Base-by-base conservation (phyloP, 2,888 invertebrate genomes). In the Neocrepidodera transversa region DNA sequence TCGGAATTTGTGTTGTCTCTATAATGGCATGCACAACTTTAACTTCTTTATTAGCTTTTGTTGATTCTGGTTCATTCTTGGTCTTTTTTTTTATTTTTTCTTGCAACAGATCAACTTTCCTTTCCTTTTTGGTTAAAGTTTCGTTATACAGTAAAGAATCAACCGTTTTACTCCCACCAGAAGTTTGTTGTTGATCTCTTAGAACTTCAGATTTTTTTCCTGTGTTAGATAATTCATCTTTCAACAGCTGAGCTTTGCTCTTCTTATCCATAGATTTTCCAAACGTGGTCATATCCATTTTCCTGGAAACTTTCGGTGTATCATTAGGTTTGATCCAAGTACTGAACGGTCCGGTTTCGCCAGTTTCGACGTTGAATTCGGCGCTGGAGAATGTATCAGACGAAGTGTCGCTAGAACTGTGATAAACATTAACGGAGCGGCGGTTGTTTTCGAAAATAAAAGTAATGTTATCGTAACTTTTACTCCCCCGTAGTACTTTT, bases 391-490 rank as follows among this genome's bases (percentile, higher is more conserved):
- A 64, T 11, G 63, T 62, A 6, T 51, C 58, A 38, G 63, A 63
- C 8, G 56, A 56, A 4, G 49, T 18, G 30, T 36, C 49, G 30
- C 55, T 54, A 23, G 20, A 13, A 16, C 38, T 51, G 14, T 30
- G 14, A 8, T 42, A 40, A 14, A 51, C 28, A 8, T 42, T 51
- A 11, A 51, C 18, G 1, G 14, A 1, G 10, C 35, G 20, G 10
- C 13, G 11, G 8, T 49, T 14, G 1, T 30, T 40, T 4, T 62
- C 40, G 50, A 72, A 73, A 2, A 49, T 58, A 55, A 73, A 72
- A 10, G 47, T 60, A 17, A 73, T 72, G 56, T 72, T 68, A 13
- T 73, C 67, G 32, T 66, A 68, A 36, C 71, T 71, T 55, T 70
- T 71, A 50, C 69, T 72, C 11, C 38, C 20, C 17, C 54, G 55